Evolutionary conservation across 1,140 invertebrate species (phyloP).

Genomic region (Bombus superbus): DNA sequence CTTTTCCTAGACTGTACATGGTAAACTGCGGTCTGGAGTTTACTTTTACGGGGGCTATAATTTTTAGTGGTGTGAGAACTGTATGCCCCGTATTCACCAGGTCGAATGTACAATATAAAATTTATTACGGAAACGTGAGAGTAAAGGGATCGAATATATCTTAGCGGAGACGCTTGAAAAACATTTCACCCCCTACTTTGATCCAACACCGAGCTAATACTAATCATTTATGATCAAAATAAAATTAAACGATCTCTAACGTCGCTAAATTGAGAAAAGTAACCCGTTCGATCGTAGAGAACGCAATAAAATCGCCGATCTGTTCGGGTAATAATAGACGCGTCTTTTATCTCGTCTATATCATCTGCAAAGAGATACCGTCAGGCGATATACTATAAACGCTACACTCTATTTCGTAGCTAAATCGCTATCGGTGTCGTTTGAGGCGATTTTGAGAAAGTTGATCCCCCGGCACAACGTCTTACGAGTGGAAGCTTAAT

Average conservation of each 20-base stretch:
- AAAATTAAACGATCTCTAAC: not conserved
- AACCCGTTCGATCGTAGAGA: no score
- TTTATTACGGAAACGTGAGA: not conserved
- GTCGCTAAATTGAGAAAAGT: no score
- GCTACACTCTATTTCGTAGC: not conserved
- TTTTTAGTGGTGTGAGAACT: slow-evolving; percentile 17
- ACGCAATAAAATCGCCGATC: no score
- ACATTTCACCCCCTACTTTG: not conserved
- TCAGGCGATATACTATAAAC: not conserved
- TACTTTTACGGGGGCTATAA: slow-evolving; percentile 14
- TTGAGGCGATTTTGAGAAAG: not conserved
- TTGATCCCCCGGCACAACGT: not conserved
- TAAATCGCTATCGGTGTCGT: not conserved
- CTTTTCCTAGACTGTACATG: not conserved
- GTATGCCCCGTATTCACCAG: not conserved
- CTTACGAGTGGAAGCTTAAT: not conserved
- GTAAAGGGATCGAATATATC: not conserved
- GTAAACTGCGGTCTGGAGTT: not conserved
- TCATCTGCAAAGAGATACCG: not conserved
- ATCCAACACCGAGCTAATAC: not conserved
- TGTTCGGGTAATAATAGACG: not conserved
- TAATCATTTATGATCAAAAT: not conserved
- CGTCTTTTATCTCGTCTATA: not conserved
- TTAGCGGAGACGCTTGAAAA: not conserved
- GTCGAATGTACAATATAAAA: slow-evolving; percentile 7